Evolutionary conservation across 2,797 vertebrate species (phyloP), one percentile per base, ranked within the genome.

Genomic region (Acanthurus lineatus): DNA sequence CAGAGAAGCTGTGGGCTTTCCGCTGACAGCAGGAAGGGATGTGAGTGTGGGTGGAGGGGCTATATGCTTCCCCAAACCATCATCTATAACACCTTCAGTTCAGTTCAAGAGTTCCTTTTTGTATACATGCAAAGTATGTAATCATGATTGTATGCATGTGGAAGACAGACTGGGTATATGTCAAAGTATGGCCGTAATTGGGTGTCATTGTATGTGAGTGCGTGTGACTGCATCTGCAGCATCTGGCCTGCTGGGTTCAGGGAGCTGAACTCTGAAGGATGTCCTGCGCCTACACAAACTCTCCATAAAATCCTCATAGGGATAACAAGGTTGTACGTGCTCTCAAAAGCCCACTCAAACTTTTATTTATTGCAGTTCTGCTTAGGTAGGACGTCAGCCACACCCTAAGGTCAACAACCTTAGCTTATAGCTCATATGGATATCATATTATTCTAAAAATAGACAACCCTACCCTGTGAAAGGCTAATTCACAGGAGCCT

Each of bases 201-300:
- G 59, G 42, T 77, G 69, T 86, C 53, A 42, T 42, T 57, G 47
- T 44, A 53, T 60, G 57, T 64, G 58, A 69, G 62, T 66, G 19
- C 67, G 65, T 70, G 71, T 73, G 79, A 56, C 17, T 68, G 84
- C 65, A 85, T 88, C 80, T 89, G 79, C 84, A 88, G 90, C 90
- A 91, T 91, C 85, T 88, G 91, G 82, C 75, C 72, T 56, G 69
- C 73, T 82, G 82, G 67, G 81, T 82, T 90, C 83, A 90, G 85
- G 69, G 73, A 90, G 87, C 84, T 89, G 82, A 82, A 80, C 76
- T 89, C 56, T 79, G 59, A 87, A 89, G 89, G 90, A 93, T 92
- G 91, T 88, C 78, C 90, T 88, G 88, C 84, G 79, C 92, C 93
- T 91, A 93, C 92, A 85, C 90, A 91, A 56, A 54, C 82, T 76